Percentiles rank a stretch among this genome's conserved stretches.
Conservation (phyloP, 2,797 vertebrate species). For the Allenopithecus nigroviridis region DNA sequence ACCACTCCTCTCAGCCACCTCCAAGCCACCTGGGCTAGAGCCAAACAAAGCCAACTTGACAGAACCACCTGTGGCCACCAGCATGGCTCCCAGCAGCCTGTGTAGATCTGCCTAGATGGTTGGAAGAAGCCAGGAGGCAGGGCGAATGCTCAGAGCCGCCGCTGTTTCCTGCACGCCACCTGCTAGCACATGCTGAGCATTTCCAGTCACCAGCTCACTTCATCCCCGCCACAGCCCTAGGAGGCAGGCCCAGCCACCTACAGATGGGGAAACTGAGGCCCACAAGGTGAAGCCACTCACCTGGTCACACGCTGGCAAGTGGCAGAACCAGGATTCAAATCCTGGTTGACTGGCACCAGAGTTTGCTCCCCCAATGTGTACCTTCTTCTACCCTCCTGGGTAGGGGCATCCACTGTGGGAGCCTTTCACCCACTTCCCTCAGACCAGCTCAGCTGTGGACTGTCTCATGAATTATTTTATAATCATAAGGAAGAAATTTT, state of each 20-base stretch:
- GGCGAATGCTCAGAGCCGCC: background rate
- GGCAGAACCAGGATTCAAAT: background rate
- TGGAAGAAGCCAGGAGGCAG: background rate
- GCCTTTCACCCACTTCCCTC: background rate
- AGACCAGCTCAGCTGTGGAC: too few relatives aligned
- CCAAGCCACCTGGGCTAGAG: background rate
- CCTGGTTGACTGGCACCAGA: background rate
- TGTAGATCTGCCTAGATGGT: background rate
- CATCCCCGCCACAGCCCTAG: background rate
- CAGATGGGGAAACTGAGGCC: background rate
- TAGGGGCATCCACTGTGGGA: background rate
- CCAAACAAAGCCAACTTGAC: background rate
- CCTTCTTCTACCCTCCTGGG: background rate
- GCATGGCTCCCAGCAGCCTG: background rate
- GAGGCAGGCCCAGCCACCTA: background rate
- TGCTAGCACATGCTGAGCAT: background rate
- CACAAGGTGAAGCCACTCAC: background rate
- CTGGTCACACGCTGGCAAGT: background rate
- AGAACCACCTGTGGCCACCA: background rate
- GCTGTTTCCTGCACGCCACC: too few relatives aligned
- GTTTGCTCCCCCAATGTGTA: background rate
- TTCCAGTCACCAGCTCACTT: background rate
- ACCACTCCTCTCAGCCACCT: background rate
- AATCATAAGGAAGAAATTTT: background rate
- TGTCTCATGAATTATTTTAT: background rate